Evolutionary conservation across 2,113 vertebrate species (phyloP).

Genomic region (Holacanthus passer): DNA sequence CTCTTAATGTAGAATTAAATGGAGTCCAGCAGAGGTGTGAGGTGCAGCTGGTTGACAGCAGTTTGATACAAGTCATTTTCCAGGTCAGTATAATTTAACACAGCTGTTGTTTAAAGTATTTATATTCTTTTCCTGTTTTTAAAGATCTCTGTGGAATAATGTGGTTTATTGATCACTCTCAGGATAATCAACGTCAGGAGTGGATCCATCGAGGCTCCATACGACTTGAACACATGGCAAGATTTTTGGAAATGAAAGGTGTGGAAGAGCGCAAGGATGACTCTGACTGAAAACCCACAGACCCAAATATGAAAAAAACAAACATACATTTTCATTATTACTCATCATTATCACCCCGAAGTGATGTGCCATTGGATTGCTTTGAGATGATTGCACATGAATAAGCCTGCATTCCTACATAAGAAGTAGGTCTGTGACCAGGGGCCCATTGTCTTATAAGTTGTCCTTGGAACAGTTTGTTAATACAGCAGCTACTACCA

Average conservation of each 20-base stretch:
- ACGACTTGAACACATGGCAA: slow-evolving; percentile 90
- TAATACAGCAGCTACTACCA: neutral
- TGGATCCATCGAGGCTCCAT: slow-evolving; percentile 95
- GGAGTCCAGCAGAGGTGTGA: slow-evolving; percentile 90
- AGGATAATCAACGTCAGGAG: slow-evolving; percentile 90
- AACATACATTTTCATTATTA: neutral
- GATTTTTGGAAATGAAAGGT: slow-evolving; percentile 43
- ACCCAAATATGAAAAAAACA: no score
- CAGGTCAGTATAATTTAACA: slow-evolving; percentile 50
- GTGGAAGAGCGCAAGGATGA: neutral
- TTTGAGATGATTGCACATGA: neutral
- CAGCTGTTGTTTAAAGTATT: neutral
- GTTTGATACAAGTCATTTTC: slow-evolving; percentile 91
- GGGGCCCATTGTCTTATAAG: neutral
- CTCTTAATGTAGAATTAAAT: slow-evolving; percentile 88
- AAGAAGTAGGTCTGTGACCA: neutral
- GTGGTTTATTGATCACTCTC: slow-evolving; percentile 1
- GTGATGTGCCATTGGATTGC: neutral
- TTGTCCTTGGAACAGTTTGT: neutral
- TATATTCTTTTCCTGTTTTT: neutral
- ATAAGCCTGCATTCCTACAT: no score
- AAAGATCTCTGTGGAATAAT: neutral
- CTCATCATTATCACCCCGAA: neutral
- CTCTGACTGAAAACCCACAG: slow-evolving; percentile 18
- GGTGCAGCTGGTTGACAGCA: slow-evolving; percentile 90